Base-by-base conservation (phyloP, 1,140 invertebrate species). In the Xylocopa sonorina region DNA sequence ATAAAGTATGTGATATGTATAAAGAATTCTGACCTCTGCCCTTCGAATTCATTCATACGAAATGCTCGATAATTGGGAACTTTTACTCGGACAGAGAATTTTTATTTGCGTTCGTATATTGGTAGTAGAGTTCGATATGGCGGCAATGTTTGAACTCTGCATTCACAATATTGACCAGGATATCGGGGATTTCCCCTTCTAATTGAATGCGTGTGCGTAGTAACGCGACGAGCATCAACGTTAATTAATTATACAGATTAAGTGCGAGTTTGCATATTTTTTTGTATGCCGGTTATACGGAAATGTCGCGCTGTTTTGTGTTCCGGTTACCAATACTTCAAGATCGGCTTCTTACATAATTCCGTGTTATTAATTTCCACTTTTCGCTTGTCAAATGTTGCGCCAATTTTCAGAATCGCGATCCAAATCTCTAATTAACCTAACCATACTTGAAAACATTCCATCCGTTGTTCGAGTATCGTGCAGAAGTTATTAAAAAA, bases 341-440 rank as follows among this genome's bases (percentile, higher is more conserved):
- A 46, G 34, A 2, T 24, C 12, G 5, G 34, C 16, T 76, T 55
- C 16, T 76, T 55, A 43, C 6, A 3, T 46, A 67, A 76, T 21
- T n/a, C 21, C 27, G 7, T 18, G 18, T 50, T 32, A 66, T 60
- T 60, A 71, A 77, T 69, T 69, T 51, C 53, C 27, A 24, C 66
- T 60, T 71, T 50, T 57, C 66, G 0, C 34, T 21, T 14, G 53
- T 77, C 43, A 29, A 60, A 71, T 24, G 75, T 7, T 29, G 53
- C 75, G 43, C 43, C 53, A 60, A 60, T 77, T 71, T 60, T 77
- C 66, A 43, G 43, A 43, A 69, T 50, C 32, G 66, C 5, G 64
- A 24, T 71, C 24, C 43, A 77, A 41, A 48, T 69, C 38, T 76
- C 50, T 10, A 29, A 21, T 51, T 24, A 34, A 46, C 46, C 27